Evolutionary conservation across 1,140 invertebrate genomes (phyloP), one percentile per base, ranked within the genome.

Genomic region (Zaprionus nigranus): DNA sequence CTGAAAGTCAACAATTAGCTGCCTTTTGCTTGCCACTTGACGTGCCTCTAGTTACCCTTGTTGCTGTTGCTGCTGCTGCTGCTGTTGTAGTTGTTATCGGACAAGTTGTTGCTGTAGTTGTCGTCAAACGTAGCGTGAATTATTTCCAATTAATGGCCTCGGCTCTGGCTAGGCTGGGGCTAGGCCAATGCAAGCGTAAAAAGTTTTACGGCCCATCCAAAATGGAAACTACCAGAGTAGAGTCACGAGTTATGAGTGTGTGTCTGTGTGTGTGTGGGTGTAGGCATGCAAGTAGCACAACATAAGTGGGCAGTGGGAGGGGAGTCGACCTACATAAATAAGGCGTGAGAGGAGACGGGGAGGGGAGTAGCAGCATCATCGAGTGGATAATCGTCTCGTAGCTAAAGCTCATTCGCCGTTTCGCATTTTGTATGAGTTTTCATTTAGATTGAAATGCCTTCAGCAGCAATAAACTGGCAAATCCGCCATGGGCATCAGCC

Each of bases 371-470:
- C 3, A 34, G n/a, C 40, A 46, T 46, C 69, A 72, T 65, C 63
- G 70, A 66, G 62, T 73, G 63, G 70, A 66, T 56, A 73, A 73
- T 72, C 69, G 69, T 65, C 61, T 46, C 40, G 36, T 17, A 38
- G 36, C 36, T 71, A 59, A 26, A 71, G 53, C 69, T 72, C 59
- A 56, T 70, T 54, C 51, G 67, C 67, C 53, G 53, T 57, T 72
- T 72, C 61, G 69, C 61, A 65, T 72, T 73, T 73, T 65, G 63
- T 73, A 73, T 73, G 70, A 73, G 60, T 66, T 73, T 73, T 73
- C 63, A 73, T 73, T 65, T 73, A 73, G 70, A 73, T 73, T 66
- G 70, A 73, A 73, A 66, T 73, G 70, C 70, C 63, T 57, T 54
- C 57, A 73, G 70, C 70, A 66, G 70, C 70, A 73, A 73, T 73